Evolutionary conservation across 2,797 vertebrate genomes (phyloP).

Genomic region (Gobionotothen gibberifrons): DNA sequence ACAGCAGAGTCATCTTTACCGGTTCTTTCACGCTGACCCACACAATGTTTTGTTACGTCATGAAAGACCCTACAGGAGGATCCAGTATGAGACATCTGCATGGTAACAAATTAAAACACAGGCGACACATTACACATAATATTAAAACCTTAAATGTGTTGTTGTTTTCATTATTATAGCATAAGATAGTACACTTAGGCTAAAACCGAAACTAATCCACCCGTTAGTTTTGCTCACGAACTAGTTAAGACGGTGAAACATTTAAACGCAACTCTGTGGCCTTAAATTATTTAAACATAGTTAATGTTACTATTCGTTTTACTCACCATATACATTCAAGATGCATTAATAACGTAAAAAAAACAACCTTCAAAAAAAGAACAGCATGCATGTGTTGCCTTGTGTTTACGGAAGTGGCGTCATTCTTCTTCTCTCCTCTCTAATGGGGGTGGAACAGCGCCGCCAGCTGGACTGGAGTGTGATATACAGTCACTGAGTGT

Average conservation of each 20-base stretch:
- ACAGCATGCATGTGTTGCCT: background rate
- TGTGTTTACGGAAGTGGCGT: conserved; percentile 71
- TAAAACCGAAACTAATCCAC: background rate
- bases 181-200: background rate
- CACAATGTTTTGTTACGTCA: background rate
- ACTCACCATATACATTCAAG: conserved; percentile 39
- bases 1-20: background rate
- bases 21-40: background rate
- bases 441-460: background rate
- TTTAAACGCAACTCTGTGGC: background rate
- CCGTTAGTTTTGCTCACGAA: conserved; percentile 5
- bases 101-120: conserved; percentile 3
- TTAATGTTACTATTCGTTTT: background rate
- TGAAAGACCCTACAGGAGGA: background rate
- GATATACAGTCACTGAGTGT: too few species aligned
- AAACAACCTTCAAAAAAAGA: background rate
- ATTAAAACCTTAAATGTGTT: background rate
- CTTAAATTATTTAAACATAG: background rate
- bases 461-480: conserved; percentile 6
- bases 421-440: background rate
- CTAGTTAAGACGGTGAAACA: too few species aligned
- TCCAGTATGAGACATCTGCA: conserved; percentile 64
- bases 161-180: background rate
- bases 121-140: background rate
- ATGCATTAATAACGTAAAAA: background rate